Conservation (phyloP, 1,140 invertebrate species). For the Drosophila pseudoobscura region DNA sequence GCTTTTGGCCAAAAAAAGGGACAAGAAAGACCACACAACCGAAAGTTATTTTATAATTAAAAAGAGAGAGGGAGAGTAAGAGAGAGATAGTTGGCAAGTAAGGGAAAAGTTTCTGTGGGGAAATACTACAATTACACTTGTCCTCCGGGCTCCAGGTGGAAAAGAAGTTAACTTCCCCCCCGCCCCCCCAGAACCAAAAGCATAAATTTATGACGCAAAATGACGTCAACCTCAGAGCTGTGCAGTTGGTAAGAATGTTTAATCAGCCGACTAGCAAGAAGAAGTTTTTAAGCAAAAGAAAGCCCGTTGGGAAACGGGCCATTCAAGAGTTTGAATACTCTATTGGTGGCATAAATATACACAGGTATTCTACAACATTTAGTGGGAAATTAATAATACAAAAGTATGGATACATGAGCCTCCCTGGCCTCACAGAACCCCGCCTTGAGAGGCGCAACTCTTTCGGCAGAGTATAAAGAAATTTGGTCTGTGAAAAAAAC, state of each 20-base stretch:
- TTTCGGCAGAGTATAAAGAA: too few relatives aligned
- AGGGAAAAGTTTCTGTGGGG: constrained; percentile 20
- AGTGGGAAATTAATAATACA: too few relatives aligned
- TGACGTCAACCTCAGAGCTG: constrained; percentile 61
- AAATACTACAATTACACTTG: constrained; percentile 26
- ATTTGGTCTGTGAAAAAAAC: too few relatives aligned
- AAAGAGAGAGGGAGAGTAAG: constrained; percentile 17
- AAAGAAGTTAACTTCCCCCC: constrained; percentile 6
- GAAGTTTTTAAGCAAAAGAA: constrained; percentile 19
- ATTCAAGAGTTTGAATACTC: too few relatives aligned
- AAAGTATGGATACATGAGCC: too few relatives aligned
- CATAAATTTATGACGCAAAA: constrained; percentile 50
- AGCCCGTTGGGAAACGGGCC: neutral
- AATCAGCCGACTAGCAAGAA: constrained; percentile 46
- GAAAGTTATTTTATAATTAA: constrained; percentile 80
- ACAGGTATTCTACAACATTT: too few relatives aligned
- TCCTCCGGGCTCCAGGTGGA: neutral
- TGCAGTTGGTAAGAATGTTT: constrained; percentile 51
- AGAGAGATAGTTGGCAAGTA: neutral
- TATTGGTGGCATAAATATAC: too few relatives aligned
- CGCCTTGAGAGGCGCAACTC: too few relatives aligned
- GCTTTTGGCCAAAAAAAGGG: constrained; percentile 15
- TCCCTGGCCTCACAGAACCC: too few relatives aligned
- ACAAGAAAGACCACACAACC: constrained; percentile 20
- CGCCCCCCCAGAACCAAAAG: constrained; percentile 8